Evolutionary conservation across 2,888 invertebrate species (phyloP).

Genomic region (Peribatodes rhomboidaria): DNA sequence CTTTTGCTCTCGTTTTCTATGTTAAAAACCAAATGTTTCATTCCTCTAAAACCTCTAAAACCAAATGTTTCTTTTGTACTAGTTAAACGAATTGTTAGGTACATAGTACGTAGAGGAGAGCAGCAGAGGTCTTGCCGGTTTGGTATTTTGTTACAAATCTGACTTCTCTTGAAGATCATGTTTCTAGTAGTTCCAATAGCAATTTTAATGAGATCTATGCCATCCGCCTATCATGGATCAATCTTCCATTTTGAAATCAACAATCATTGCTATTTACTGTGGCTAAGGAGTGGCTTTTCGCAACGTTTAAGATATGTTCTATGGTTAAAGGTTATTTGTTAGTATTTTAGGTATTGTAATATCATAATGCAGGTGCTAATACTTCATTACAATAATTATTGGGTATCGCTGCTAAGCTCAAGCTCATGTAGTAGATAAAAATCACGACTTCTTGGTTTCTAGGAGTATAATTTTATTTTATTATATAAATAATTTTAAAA

Average conservation of each 20-base stretch:
- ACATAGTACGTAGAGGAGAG: no score
- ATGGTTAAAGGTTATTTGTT: slow-evolving; percentile 22
- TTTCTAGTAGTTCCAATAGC: slow-evolving; percentile 10
- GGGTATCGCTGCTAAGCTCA: not conserved
- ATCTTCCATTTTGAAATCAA: slow-evolving; percentile 40
- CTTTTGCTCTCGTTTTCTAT: no score
- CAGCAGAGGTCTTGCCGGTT: not conserved
- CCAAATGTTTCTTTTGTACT: no score
- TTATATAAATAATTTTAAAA: no score
- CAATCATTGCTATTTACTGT: not conserved
- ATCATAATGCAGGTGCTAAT: not conserved
- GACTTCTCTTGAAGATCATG: not conserved
- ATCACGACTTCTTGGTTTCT: no score
- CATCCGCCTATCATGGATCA: slow-evolving; percentile 16
- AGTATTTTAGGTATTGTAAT: slow-evolving; percentile 11
- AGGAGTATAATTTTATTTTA: no score
- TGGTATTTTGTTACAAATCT: not conserved
- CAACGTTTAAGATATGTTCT: slow-evolving; percentile 14
- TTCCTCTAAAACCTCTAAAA: no score
- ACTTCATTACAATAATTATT: slow-evolving; percentile 1
- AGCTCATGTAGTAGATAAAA: no score
- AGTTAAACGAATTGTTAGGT: no score
- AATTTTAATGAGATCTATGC: slow-evolving; percentile 24
- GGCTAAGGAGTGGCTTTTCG: slow-evolving; percentile 13
- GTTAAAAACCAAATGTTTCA: no score